Evolutionary conservation across 2,797 vertebrate species (phyloP), one percentile per base, ranked within the genome.

Genomic region (Gobio occitaniae): DNA sequence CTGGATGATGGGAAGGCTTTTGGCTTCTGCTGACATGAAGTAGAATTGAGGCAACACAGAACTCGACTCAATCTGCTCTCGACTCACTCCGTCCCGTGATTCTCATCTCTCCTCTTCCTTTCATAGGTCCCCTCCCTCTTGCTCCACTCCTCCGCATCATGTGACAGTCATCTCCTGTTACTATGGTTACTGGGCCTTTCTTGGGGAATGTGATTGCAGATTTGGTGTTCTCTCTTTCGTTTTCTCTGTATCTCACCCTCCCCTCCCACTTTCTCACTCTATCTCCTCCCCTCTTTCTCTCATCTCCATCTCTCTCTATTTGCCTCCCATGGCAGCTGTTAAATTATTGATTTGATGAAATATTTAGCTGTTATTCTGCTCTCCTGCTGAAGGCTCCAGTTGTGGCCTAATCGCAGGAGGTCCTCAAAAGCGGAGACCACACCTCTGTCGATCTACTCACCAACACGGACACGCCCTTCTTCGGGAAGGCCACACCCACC

Each of bases 261-360:
- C 29, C 65, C 61, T 80, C 63, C 80, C 75, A 69, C 80, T 80
- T 54, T 84, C 82, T 54, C 78, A 66, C 61, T 50, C 44, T 38
- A 68, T 84, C 75, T 50, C 78, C 25, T 72, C 50, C 70, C 76
- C 44, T 72, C 32, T 63, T 63, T 47, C 65, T 41, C 48, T 78
- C 66, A 59, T 80, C 71, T 68, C 9, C 75, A 44, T 85, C 86
- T 61, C 44, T 87, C 87, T 80, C 83, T 89, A 90, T 87, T 61
- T 84, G 77, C 70, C 87, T 88, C 77, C 77, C 88, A 86, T 89
- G 88, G 89, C 89, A 90, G 89, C 89, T 90, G 86, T 88, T 95
- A 87, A 94, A 95, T 95, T 94, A 95, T 94, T 93, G 90, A 94
- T 91, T 91, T 91, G 90, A 95, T 96, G 86, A 95, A 95, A 96